Conservation (phyloP, 2,888 invertebrate species). For the Tupiocoris notatus region DNA sequence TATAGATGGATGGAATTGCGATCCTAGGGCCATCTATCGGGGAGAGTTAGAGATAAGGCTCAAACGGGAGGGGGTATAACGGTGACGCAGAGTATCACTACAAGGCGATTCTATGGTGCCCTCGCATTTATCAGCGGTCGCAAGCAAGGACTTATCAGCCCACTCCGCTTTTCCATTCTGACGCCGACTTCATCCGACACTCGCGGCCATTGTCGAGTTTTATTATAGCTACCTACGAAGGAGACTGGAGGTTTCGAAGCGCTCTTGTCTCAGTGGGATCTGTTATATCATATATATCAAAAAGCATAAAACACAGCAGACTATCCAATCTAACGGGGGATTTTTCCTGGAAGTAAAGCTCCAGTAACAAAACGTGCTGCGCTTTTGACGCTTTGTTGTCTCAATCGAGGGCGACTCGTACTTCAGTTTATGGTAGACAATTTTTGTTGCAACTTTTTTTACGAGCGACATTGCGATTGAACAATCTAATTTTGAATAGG, state of each 20-base stretch:
- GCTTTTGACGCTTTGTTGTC: too few relatives aligned
- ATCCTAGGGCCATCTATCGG: background rate
- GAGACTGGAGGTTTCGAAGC: background rate
- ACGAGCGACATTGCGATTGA: too few relatives aligned
- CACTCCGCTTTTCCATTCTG: background rate
- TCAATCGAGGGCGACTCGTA: too few relatives aligned
- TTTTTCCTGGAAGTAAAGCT: too few relatives aligned
- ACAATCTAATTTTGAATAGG: too few relatives aligned
- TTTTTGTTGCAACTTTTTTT: too few relatives aligned
- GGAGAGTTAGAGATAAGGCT: background rate
- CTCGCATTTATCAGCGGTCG: slow-evolving; percentile 21
- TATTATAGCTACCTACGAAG: background rate
- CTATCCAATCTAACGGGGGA: background rate
- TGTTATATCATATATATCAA: slow-evolving; percentile 12
- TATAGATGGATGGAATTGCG: slow-evolving; percentile 16
- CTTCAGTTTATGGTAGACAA: too few relatives aligned
- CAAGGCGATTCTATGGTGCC: slow-evolving; percentile 19
- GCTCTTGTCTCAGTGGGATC: background rate
- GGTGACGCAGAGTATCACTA: background rate
- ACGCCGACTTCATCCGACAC: background rate
- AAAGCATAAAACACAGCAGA: slow-evolving; percentile 13
- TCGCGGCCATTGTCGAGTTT: slow-evolving; percentile 9
- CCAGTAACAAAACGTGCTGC: too few relatives aligned
- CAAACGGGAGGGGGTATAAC: background rate
- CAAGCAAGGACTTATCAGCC: slow-evolving; percentile 13